These are phyloP conservation scores for Hystrix cristata DNA, from an alignment of 2,113 vertebrate genomes.

Conservation along the genomic window DNA sequence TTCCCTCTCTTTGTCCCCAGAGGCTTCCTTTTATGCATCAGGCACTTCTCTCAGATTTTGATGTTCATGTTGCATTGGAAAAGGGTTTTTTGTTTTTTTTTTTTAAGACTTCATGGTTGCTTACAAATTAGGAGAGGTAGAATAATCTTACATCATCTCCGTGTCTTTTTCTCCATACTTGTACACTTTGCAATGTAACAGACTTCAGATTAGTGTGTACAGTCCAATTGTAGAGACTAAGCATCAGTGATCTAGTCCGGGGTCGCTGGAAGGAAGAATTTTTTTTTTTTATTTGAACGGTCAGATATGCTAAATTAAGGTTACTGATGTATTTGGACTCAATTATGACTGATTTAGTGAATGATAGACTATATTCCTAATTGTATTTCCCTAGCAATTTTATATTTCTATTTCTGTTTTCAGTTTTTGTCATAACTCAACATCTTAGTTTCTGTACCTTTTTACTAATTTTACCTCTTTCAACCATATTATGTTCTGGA, in stretches of 20 bases:
- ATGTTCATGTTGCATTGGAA: slow-evolving; percentile 30
- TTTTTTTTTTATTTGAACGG: neutral
- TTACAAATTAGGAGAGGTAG: neutral
- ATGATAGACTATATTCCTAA: neutral
- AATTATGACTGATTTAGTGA: neutral
- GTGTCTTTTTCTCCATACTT: neutral
- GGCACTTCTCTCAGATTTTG: neutral
- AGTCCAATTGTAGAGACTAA: neutral
- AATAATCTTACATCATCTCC: neutral
- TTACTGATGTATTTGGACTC: neutral
- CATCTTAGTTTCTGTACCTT: neutral
- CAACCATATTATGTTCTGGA: neutral
- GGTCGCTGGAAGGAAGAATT: neutral
- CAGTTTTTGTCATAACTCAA: neutral
- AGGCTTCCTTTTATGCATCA: neutral
- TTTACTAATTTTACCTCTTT: neutral
- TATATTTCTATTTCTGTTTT: neutral
- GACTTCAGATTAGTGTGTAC: neutral
- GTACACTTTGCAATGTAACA: neutral
- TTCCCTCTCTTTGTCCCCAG: neutral
- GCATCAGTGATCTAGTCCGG: neutral
- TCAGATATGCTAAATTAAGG: neutral
- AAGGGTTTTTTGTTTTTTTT: neutral
- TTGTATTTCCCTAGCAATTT: neutral
- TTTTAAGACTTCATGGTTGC: neutral